Evolutionary conservation across 2,113 vertebrate genomes (phyloP).

Genomic region (Calypte anna): DNA sequence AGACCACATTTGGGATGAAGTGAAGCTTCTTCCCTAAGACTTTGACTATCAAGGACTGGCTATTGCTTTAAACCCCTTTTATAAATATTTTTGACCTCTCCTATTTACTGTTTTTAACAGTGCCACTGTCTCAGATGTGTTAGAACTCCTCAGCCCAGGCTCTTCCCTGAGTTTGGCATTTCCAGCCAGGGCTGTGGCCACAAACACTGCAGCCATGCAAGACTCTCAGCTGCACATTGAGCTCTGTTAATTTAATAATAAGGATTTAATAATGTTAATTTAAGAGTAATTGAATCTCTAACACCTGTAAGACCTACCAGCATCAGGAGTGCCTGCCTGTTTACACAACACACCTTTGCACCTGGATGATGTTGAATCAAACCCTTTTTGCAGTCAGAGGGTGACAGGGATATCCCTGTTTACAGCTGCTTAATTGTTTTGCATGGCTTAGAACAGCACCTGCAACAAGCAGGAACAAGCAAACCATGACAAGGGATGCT

Average conservation of each 20-base stretch:
- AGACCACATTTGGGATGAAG: not conserved
- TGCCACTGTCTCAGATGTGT: not conserved
- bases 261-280: no score
- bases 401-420: not conserved
- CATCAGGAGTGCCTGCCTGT: fast-evolving
- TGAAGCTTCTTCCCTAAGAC: not conserved
- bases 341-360: not conserved
- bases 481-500: not conserved
- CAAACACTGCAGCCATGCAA: fast-evolving
- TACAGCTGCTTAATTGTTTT: not conserved
- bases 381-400: not conserved
- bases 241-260: no score
- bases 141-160: not conserved
- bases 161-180: not conserved
- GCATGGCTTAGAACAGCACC: not conserved
- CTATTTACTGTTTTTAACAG: not conserved
- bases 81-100: fast-evolving
- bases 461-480: not conserved
- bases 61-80: not conserved
- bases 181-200: fast-evolving
- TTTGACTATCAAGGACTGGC: not conserved
- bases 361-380: not conserved
- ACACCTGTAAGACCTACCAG: fast-evolving
- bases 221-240: no score
- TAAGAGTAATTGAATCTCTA: not conserved